phyloP scores from a whole-genome alignment of 2,797 vertebrate genomes.

The Manis javanica region DNA sequence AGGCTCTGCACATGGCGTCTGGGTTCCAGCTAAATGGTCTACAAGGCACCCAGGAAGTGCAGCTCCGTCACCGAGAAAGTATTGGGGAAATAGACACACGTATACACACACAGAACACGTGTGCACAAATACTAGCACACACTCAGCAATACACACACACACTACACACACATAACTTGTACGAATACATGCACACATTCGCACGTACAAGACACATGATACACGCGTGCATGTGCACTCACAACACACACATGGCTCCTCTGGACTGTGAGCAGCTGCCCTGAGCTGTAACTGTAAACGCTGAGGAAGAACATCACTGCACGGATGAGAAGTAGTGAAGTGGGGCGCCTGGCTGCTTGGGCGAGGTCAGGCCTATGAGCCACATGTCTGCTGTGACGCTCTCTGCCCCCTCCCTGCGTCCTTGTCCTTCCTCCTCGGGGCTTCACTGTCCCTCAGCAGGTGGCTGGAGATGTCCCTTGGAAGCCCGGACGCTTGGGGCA shows the following conservation, averaged over 20 bases:
- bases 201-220: not conserved
- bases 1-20: accelerated
- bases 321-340: no score
- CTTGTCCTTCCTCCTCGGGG: not conserved
- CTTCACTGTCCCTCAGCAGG: accelerated
- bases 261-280: no score
- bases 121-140: accelerated
- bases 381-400: not conserved
- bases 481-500: accelerated
- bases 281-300: not conserved
- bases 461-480: accelerated
- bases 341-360: no score
- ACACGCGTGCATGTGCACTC: accelerated
- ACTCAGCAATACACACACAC: no score
- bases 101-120: not conserved
- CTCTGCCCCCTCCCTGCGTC: accelerated
- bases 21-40: not conserved
- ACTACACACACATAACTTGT: no score
- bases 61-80: not conserved
- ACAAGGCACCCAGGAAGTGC: accelerated
- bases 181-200: not conserved
- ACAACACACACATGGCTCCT: not conserved
- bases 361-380: no score
- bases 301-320: accelerated
- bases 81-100: accelerated